phyloP scores from a whole-genome alignment of 2,888 invertebrate species.

The Salticus scenicus region DNA sequence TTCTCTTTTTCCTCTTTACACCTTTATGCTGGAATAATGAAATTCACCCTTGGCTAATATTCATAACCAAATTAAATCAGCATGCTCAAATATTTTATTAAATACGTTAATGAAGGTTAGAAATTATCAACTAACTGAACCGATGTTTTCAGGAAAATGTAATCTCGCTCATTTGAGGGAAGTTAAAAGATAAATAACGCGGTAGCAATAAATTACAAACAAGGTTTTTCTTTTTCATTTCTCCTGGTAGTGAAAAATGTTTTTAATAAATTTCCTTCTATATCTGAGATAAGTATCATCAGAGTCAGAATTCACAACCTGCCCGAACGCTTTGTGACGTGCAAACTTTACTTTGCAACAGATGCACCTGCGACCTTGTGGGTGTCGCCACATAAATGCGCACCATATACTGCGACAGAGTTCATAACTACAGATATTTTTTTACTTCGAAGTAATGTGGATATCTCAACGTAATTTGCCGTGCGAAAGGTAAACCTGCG shows the following conservation, averaged over 20 bases:
- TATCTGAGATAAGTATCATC: not conserved
- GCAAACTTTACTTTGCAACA: slow-evolving; percentile 18
- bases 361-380: slow-evolving; percentile 42
- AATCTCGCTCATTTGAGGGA: not conserved
- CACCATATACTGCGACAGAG: slow-evolving; percentile 7
- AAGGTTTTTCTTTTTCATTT: not conserved
- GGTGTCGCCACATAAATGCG: slow-evolving; percentile 21
- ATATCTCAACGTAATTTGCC: not conserved
- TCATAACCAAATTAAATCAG: too few relatives aligned
- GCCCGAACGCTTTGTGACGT: slow-evolving; percentile 15
- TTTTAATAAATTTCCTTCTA: not conserved
- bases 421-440: slow-evolving; percentile 5
- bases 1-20: too few relatives aligned
- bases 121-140: too few relatives aligned
- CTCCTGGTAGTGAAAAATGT: not conserved
- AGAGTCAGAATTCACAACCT: not conserved
- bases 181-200: not conserved
- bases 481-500: slow-evolving; percentile 11
- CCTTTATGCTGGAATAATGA: too few relatives aligned
- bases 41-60: too few relatives aligned
- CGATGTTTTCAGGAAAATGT: not conserved
- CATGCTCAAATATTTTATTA: too few relatives aligned
- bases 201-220: not conserved
- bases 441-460: not conserved
- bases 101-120: too few relatives aligned